Conservation (phyloP, 2,888 invertebrate species). For the Cylloceria caligata region DNA sequence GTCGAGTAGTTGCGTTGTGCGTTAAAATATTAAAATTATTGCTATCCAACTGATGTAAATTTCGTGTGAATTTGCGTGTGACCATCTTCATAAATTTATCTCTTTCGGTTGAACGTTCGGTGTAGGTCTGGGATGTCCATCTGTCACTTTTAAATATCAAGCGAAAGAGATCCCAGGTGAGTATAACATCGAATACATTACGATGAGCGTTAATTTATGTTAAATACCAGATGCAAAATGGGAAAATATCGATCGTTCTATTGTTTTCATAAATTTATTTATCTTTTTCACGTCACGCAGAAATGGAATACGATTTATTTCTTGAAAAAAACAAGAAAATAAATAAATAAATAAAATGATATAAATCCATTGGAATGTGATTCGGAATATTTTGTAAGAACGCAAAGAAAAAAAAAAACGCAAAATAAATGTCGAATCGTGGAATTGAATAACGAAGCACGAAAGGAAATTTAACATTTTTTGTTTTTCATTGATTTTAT, state of each 20-base stretch:
- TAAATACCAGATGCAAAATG: constrained; percentile 20
- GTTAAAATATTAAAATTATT: constrained; percentile 33
- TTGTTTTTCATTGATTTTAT: constrained; percentile 39
- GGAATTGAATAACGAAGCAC: constrained; percentile 16
- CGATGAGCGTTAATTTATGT: constrained; percentile 22
- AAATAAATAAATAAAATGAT: background rate
- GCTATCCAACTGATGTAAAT: background rate
- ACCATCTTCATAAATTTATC: background rate
- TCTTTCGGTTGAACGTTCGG: background rate
- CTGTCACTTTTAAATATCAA: background rate
- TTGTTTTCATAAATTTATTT: background rate
- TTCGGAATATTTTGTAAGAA: background rate
- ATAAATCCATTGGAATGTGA: background rate
- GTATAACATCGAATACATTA: constrained; percentile 21
- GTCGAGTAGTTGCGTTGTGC: constrained; percentile 32
- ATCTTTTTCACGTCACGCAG: no score
- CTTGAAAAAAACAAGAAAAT: background rate
- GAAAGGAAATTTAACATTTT: background rate
- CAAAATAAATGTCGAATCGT: background rate
- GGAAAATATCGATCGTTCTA: background rate
- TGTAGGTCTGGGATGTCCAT: background rate
- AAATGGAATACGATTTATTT: background rate
- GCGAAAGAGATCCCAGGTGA: constrained; percentile 13
- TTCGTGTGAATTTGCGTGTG: background rate
- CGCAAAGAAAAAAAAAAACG: background rate